These are phyloP conservation scores for Litocranius walleri DNA, from an alignment of 2,113 vertebrate genomes.

Conservation along the genomic window DNA sequence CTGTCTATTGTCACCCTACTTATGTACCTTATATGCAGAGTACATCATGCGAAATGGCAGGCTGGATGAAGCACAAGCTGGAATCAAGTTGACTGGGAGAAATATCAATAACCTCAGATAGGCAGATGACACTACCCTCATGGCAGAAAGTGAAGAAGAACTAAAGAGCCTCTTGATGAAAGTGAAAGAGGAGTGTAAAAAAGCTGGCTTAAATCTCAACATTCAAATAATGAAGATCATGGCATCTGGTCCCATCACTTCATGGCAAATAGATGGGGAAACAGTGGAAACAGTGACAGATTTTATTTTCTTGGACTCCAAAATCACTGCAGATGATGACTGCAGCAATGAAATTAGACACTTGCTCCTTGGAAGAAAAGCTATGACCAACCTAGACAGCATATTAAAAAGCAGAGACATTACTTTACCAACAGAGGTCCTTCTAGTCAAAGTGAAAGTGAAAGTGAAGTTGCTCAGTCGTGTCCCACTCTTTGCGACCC, in stretches of 20 bases:
- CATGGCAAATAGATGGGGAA: background rate
- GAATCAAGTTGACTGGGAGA: background rate
- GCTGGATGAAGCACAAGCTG: background rate
- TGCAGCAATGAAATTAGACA: background rate
- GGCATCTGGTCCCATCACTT: background rate
- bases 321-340: background rate
- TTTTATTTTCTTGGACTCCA: background rate
- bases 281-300: rapidly evolving
- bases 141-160: background rate
- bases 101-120: background rate
- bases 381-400: background rate
- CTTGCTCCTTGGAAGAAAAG: background rate
- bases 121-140: background rate
- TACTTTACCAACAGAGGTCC: background rate
- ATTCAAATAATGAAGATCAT: background rate
- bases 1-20: background rate
- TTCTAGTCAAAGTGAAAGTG: background rate
- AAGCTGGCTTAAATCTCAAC: background rate
- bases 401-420: background rate
- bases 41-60: rapidly evolving
- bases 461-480: too few species aligned
- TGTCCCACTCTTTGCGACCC: too few species aligned
- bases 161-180: background rate
- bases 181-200: background rate
- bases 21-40: background rate